Base-by-base conservation (phyloP, 2,888 invertebrate genomes). In the Amphipyra tragopoginis region DNA sequence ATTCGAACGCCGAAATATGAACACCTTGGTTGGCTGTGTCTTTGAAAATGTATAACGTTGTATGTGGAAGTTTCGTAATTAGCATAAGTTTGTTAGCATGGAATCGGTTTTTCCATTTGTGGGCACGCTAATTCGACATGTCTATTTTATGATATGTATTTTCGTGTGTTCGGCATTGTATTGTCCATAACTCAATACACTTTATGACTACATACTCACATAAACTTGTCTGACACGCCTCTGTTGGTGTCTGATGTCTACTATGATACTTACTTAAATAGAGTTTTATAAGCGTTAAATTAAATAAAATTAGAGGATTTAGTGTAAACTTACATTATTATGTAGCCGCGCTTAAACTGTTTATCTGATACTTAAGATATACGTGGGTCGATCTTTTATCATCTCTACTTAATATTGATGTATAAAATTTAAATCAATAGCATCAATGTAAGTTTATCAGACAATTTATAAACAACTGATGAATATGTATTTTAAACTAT, bases 61-160 rank as follows among this genome's bases (percentile, higher is more conserved):
- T 73, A 62, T 69, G 68, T 56, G 51, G 73, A 79, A 79, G 72
- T 85, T 76, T 77, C 79, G 77, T 86, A 90, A 92, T 94, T 93
- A 90, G 89, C 92, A 93, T 93, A 92, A 82, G 79, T 84, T 83
- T 75, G 75, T 66, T 81, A 75, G 82, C 72, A 67, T 81, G 81
- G 82, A 83, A 85, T 84, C 69, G 86, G 86, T 77, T 88, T 90
- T 89, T 83, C 91, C 92, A 89, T 92, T 86, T 85, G 78, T 80
- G 87, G 87, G 65, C 87, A 90, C 89, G 87, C 85, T 87, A 88
- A 91, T 90, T 87, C 87, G 86, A 84, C 82, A 51, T 68, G 67
- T 86, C 85, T 90, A 88, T 80, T 93, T 93, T 93, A 94, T 89
- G 86, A 87, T 80, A 84, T 86, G 83, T 87, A 81, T 90, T 86